Percentiles rank a stretch among this genome's conserved stretches.
Evolutionary conservation across 1,140 invertebrate species (phyloP).

Genomic region (Caerostris darwini): DNA sequence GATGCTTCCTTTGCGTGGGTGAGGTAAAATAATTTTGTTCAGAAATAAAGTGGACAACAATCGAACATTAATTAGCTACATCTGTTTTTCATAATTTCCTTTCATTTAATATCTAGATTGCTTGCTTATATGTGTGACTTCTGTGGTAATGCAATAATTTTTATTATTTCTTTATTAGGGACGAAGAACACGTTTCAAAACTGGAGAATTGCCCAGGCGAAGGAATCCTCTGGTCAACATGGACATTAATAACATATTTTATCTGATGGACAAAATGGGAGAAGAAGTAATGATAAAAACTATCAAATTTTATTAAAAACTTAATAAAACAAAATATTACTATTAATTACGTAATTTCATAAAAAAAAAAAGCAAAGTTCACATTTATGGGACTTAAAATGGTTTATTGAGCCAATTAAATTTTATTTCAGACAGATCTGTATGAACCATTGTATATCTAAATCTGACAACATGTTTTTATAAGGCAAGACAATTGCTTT

Average conservation of each 20-base stretch:
- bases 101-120: not conserved
- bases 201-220: not conserved
- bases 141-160: no score
- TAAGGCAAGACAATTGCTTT: no score
- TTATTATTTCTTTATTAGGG: slow-evolving; percentile 43
- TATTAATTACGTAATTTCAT: no score
- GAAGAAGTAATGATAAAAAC: slow-evolving; percentile 75
- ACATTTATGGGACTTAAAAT: no score
- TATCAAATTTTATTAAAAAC: no score
- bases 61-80: not conserved
- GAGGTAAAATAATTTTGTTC: not conserved
- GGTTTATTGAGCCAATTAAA: no score
- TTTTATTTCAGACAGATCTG: no score
- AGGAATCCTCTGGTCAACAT: slow-evolving; percentile 69
- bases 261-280: slow-evolving; percentile 79
- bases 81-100: not conserved
- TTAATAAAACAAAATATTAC: no score
- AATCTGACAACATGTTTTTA: no score
- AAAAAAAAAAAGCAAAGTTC: no score
- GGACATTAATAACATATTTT: slow-evolving; percentile 79
- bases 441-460: no score
- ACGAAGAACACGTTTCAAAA: slow-evolving; percentile 53
- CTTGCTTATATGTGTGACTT: not conserved
- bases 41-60: not conserved
- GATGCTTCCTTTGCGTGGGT: no score